phyloP scores from a whole-genome alignment of 2,888 invertebrate species.

The Macaria liturata region DNA sequence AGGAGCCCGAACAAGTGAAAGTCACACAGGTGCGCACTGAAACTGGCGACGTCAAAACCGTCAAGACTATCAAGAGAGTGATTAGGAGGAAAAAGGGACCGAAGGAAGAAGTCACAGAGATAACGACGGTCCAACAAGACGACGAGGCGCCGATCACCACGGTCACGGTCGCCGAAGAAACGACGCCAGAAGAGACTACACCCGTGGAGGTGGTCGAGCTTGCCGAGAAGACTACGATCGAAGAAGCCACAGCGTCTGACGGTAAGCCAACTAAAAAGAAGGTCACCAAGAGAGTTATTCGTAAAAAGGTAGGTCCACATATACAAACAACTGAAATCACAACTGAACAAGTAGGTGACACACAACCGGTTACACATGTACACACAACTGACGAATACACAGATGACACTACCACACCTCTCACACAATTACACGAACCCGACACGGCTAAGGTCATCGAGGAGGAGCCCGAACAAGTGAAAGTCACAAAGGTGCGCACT shows the following conservation, averaged over 20 bases:
- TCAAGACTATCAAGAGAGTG: conserved; percentile 36
- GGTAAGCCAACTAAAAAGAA: conserved; percentile 48
- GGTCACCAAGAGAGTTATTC: conserved; percentile 35
- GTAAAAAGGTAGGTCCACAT: conserved; percentile 49
- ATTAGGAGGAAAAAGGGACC: conserved; percentile 46
- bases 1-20: conserved; percentile 29
- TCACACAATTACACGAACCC: conserved; percentile 22
- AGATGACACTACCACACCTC: conserved; percentile 32
- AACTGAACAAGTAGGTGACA: conserved; percentile 40
- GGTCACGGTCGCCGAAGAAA: conserved; percentile 16
- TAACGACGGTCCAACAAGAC: conserved; percentile 31
- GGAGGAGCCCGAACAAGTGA: conserved; percentile 31
- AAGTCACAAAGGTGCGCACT: conserved; percentile 37
- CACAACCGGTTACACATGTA: conserved; percentile 43
- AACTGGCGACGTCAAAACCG: conserved; percentile 54
- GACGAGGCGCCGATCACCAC: conserved; percentile 24
- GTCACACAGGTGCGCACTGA: conserved; percentile 35
- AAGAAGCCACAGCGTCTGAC: conserved; percentile 38
- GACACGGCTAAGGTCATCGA: conserved; percentile 31
- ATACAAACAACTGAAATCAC: conserved; percentile 55
- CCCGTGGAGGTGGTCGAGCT: conserved; percentile 36
- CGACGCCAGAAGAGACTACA: conserved; percentile 14
- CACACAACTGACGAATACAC: conserved; percentile 37
- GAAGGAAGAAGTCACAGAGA: conserved; percentile 47
- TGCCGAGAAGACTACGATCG: conserved; percentile 42